Base-by-base conservation (phyloP, 2,113 vertebrate species). In the Tyrannus savana region DNA sequence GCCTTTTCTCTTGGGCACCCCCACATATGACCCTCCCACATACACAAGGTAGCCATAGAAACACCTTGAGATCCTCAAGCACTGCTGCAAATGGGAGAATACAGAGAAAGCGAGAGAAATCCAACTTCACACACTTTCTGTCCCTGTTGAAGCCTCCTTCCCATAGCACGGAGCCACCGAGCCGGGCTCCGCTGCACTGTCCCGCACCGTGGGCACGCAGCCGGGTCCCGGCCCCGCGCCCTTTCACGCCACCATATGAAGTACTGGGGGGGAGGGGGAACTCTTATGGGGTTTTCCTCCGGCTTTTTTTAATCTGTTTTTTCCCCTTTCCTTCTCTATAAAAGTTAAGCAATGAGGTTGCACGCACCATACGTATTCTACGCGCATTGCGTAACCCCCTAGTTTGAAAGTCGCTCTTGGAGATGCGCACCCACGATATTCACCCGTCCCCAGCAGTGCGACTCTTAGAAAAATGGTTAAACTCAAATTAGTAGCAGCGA, bases 41-140 rank as follows among this genome's bases (percentile, higher is more conserved):
- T 98, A 98, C 98, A 98, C 97, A 98, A 98, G 98, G 98, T 99
- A 98, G 99, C 98, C 99, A 99, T 99, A 99, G 98, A 99, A 99
- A 99, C 99, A 99, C 98, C 98, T 98, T 98, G 98, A 98, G 98
- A 97, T 98, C 97, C 95, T 95, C 94, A 95, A 98, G 97, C 98
- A 97, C 97, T 97, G 98, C 98, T 96, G 96, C 87, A 89, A 94
- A 94, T 83, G 95, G 94, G 89, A 95, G 90, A 69, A 31, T 21
- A n/a, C 89, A 87, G 80, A 76, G 78, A 96, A 94, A 87, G 78
- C 8, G 9, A 86, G 63, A 95, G 83, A 89, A 94, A 91, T 19
- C 17, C 68, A 94, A 96, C 95, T 94, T 91, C 87, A 88, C 85
- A 78, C 79, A 95, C 85, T 95, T 90, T 88, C 87, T 63, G 82